Base-by-base conservation (phyloP, 1,140 invertebrate species). In the Platyura marginata region DNA sequence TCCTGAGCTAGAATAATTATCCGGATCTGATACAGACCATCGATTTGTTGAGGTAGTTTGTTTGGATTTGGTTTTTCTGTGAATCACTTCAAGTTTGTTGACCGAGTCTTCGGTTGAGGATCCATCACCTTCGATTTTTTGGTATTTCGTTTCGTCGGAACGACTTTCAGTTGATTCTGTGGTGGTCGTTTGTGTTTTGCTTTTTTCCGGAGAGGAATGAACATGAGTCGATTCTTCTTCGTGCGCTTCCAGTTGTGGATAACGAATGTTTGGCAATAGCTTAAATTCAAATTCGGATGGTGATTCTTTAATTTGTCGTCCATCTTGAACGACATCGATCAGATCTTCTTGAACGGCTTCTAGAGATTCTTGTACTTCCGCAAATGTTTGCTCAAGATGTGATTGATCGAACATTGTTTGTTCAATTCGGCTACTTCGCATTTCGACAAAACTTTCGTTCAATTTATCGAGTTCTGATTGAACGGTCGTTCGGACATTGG, bases 1-100 rank as follows among this genome's bases (percentile, higher is more conserved):
- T 50, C 37, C 83, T 72, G 86, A 89, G 64, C 85, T 89, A 0
- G 85, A 89, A 59, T 77, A 81, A 19, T 73, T 62, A 61, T 87
- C 82, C 19, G 74, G 63, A 53, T 80, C 77, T 22, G 74, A 67
- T 19, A 70, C 70, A 8, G 76, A 79, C 59, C 71, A 67, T 47
- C 75, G 61, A 47, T 79, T 76, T 3, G 48, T 53, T 19, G 51
- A 57, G 11, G 69, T 54, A 15, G 63, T 60, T 39, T 67, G 52
- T 51, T 71, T 61, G 45, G 65, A 61, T 52, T 67, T 59, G 44
- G 70, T 62, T 48, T 72, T 56, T 49, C 73, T 65, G 54, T 65
- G 65, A 53, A 51, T 52, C 2, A 61, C 56, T 45, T 66, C 48
- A 20, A 65, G 47, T 52, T 62, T 64, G 21, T 65, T 2, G 63